These are phyloP conservation scores for Furnarius figulus DNA, from an alignment of 2,113 vertebrate genomes.

Conservation along the genomic window DNA sequence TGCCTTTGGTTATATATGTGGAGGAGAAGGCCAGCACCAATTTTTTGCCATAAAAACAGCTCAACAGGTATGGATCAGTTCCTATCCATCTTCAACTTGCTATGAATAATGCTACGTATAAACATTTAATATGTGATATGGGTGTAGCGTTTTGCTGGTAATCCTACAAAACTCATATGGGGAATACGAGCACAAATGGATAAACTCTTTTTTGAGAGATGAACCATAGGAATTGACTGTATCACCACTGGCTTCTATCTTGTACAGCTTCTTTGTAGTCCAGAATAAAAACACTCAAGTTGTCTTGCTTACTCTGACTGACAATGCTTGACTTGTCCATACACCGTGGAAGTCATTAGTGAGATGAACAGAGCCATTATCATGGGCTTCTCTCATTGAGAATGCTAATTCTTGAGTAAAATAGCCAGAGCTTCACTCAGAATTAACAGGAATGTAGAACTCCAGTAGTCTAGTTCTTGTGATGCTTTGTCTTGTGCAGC, in stretches of 20 bases:
- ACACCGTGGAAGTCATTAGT: not conserved
- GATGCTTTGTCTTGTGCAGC: not conserved
- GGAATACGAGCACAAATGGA: not conserved
- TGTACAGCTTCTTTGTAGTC: not conserved
- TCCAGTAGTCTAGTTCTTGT: not conserved
- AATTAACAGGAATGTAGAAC: not conserved
- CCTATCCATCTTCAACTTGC: not conserved
- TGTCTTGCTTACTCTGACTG: not conserved
- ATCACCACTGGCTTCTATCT: not conserved
- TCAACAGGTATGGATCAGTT: slow-evolving; percentile 83
- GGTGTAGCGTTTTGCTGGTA: not conserved
- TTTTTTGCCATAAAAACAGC: slow-evolving; percentile 97
- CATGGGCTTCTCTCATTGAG: not conserved
- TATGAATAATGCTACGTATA: not conserved
- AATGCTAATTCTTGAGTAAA: not conserved
- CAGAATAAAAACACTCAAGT: not conserved
- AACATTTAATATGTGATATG: not conserved
- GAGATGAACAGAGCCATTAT: not conserved
- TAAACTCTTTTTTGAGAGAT: not conserved
- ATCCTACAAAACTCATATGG: not conserved
- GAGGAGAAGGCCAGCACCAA: slow-evolving; percentile 94
- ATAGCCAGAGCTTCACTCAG: not conserved
- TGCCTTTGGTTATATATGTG: slow-evolving; percentile 95
- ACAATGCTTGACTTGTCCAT: not conserved
- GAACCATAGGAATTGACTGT: not conserved